Conservation (phyloP, 2,888 invertebrate genomes). For the Epistrophe grossulariae region DNA sequence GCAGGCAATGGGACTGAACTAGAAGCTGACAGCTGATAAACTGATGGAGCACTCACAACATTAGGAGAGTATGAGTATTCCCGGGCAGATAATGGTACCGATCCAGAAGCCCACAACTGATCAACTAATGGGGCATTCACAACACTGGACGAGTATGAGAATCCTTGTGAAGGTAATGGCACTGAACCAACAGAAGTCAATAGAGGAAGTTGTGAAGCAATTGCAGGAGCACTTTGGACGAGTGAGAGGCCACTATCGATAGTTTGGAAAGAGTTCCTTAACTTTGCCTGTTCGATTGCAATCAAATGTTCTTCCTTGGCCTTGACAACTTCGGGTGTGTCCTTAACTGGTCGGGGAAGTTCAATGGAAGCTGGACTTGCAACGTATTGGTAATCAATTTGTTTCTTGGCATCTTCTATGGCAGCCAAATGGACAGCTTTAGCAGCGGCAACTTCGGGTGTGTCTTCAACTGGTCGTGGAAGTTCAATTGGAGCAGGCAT, state of each 20-base stretch:
- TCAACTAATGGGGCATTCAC: neutral
- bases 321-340: neutral
- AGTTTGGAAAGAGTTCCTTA: slow-evolving; percentile 63
- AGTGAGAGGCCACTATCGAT: slow-evolving; percentile 47
- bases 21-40: neutral
- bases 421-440: slow-evolving; percentile 9
- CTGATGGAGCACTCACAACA: neutral
- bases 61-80: slow-evolving; percentile 4
- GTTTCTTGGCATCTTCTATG: neutral
- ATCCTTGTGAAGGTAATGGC: neutral
- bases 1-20: neutral
- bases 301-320: slow-evolving; percentile 82
- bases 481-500: too few species aligned
- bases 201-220: neutral
- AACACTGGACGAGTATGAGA: slow-evolving; percentile 5
- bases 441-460: slow-evolving; percentile 6
- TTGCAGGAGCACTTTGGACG: slow-evolving; percentile 20
- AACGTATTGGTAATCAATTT: neutral
- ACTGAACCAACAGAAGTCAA: neutral
- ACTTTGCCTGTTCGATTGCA: slow-evolving; percentile 80
- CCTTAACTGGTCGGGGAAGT: neutral
- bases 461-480: neutral
- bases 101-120: neutral
- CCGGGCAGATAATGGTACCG: neutral
- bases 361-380: slow-evolving; percentile 6